A percentile compares a stretch with the other conserved stretches of the same genome.
phyloP scores from a whole-genome alignment of 23 tunicate species.

The Clavelina lepadiformis region DNA sequence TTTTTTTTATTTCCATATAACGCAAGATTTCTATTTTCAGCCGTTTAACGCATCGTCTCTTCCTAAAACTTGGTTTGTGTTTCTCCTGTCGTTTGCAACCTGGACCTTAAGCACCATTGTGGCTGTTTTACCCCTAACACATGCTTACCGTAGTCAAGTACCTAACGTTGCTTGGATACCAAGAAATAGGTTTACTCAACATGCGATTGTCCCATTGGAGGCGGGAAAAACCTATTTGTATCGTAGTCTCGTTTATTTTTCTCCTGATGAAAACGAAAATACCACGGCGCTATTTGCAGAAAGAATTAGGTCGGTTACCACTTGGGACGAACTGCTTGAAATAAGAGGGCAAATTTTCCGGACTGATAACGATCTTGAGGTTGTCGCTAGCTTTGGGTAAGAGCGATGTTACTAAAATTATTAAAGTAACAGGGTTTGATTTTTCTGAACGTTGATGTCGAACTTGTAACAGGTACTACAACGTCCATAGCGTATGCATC shows the following conservation, averaged over 20 bases:
- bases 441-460: background rate
- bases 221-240: conserved; percentile 7
- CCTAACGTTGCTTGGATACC: conserved; percentile 10
- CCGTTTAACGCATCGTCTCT: conserved; percentile 14
- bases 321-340: background rate
- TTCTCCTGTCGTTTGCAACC: background rate
- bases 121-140: conserved; percentile 8
- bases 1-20: too few relatives aligned
- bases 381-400: conserved; percentile 15
- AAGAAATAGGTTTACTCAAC: conserved; percentile 6
- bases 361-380: background rate
- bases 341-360: background rate
- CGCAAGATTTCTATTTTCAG: conserved; percentile 15
- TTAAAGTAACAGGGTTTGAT: background rate
- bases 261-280: background rate
- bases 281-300: background rate
- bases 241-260: background rate
- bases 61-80: conserved; percentile 15
- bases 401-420: background rate
- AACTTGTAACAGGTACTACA: conserved; percentile 13
- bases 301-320: background rate
- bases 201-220: background rate
- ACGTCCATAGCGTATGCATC: conserved; percentile 24
- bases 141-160: background rate
- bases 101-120: conserved; percentile 4